Percentiles rank a stretch among this genome's conserved stretches.
Evolutionary conservation across 2,113 vertebrate species (phyloP).

Genomic region (Clarias macrocephalus): DNA sequence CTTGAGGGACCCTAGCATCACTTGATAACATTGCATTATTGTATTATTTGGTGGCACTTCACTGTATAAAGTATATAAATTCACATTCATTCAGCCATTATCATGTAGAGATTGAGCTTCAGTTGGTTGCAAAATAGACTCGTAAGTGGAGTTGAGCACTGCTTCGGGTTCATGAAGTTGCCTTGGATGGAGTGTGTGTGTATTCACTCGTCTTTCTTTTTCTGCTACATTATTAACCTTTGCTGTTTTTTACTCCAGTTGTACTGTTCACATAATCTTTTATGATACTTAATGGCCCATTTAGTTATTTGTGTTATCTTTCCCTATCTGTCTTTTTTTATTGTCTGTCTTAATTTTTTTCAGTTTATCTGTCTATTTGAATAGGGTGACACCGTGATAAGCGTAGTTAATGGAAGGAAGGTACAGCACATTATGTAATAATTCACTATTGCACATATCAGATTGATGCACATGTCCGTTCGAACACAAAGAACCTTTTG

Average conservation of each 20-base stretch:
- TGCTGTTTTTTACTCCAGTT: neutral
- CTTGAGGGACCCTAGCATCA: constrained; percentile 49
- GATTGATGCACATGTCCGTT: too few relatives aligned
- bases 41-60: constrained; percentile 72
- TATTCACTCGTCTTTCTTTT: neutral
- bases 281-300: neutral
- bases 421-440: too few relatives aligned
- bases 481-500: too few relatives aligned
- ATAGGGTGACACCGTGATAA: too few relatives aligned
- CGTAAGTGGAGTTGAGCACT: constrained; percentile 32
- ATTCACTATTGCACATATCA: too few relatives aligned
- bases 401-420: too few relatives aligned
- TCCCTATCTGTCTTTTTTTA: neutral
- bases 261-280: neutral
- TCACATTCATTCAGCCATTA: constrained; percentile 73
- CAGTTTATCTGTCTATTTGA: neutral
- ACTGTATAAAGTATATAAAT: constrained; percentile 75
- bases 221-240: neutral
- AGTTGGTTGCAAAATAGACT: constrained; percentile 38
- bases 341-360: neutral
- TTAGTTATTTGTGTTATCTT: neutral
- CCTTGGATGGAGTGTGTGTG: neutral
- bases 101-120: constrained; percentile 64
- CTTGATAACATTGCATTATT: constrained; percentile 77
- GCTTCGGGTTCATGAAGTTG: neutral